Conservation (phyloP, 2,113 vertebrate genomes). For the Melanerpes aurifrons region DNA sequence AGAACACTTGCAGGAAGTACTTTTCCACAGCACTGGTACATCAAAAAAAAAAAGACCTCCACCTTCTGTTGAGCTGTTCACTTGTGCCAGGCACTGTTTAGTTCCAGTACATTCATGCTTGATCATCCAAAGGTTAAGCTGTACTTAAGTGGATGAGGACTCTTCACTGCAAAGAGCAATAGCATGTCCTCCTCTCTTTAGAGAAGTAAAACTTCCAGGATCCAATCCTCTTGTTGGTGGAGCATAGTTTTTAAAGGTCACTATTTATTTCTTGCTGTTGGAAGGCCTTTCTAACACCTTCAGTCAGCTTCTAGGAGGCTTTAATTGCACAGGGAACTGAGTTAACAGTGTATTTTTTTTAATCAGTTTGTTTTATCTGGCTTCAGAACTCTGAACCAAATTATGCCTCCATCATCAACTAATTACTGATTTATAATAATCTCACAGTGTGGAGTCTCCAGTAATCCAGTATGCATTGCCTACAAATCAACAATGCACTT, state of each 20-base stretch:
- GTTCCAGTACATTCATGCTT: neutral
- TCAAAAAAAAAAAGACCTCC: neutral
- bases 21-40: constrained; percentile 29
- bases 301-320: neutral
- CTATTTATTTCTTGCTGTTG: neutral
- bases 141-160: neutral
- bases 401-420: constrained; percentile 33
- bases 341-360: constrained; percentile 28
- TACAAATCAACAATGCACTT: constrained; percentile 5
- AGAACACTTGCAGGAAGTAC: constrained; percentile 38
- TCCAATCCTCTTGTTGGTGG: neutral
- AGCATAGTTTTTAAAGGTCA: neutral
- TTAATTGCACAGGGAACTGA: constrained; percentile 24
- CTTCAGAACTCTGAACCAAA: constrained; percentile 39
- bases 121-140: neutral
- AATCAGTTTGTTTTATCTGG: constrained; percentile 26
- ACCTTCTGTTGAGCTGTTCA: neutral
- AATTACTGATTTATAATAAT: constrained; percentile 56
- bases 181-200: neutral
- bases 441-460: constrained; percentile 53
- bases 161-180: neutral
- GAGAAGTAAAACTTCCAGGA: neutral
- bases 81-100: neutral
- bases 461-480: constrained; percentile 3
- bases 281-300: neutral